Percentiles rank a stretch among this genome's conserved stretches.
Evolutionary conservation across 2,113 vertebrate genomes (phyloP).

Genomic region (Hylia prasina): DNA sequence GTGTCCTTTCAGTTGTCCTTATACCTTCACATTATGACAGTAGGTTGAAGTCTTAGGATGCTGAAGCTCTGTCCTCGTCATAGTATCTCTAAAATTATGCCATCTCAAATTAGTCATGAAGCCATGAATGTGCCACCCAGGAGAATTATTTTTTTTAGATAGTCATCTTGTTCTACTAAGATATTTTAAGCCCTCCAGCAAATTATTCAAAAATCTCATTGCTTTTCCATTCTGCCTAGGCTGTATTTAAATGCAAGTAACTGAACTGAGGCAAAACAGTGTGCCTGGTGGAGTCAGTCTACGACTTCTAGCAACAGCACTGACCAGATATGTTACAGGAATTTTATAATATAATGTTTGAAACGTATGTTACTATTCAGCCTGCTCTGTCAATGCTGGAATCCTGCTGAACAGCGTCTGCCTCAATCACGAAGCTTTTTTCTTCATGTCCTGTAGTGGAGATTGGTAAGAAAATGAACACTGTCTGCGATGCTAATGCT

Average conservation of each 20-base stretch:
- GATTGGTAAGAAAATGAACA: conserved; percentile 14
- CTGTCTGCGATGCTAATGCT: conserved; percentile 27
- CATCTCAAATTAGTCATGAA: conserved; percentile 65
- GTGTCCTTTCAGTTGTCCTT: conserved; percentile 7
- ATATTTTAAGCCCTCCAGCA: conserved; percentile 66
- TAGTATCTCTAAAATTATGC: conserved; percentile 55
- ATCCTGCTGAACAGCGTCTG: not conserved
- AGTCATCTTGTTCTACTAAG: conserved; percentile 51
- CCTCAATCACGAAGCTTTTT: conserved; percentile 2
- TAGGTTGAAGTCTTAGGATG: conserved; percentile 13
- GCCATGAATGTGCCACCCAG: conserved; percentile 43
- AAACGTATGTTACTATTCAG: not conserved
- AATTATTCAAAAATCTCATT: conserved; percentile 55
- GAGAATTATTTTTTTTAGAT: conserved; percentile 49
- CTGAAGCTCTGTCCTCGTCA: conserved; percentile 24
- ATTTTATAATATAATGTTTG: conserved; percentile 47
- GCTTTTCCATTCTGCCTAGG: conserved; percentile 37
- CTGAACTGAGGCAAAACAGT: conserved; percentile 39
- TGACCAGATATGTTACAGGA: conserved; percentile 51
- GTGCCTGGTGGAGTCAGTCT: conserved; percentile 34
- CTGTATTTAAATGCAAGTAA: conserved; percentile 45
- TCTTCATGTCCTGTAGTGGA: conserved; percentile 1
- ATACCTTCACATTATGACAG: conserved; percentile 3
- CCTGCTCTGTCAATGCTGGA: not conserved
- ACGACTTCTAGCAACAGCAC: conserved; percentile 11